Conservation (phyloP, 2,888 invertebrate species). For the Leucophenga maculata region DNA sequence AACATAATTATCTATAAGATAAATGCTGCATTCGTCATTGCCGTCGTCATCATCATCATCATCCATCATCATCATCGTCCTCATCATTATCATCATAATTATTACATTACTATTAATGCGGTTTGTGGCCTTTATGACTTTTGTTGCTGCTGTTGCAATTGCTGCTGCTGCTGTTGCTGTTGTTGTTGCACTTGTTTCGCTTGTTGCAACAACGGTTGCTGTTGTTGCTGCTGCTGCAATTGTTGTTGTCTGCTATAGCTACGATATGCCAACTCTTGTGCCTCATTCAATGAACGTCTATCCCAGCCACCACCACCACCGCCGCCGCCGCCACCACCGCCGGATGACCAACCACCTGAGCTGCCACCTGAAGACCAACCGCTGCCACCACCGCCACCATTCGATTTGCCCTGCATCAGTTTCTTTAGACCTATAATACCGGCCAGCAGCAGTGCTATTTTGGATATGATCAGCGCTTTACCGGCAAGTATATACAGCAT, state of each 20-base stretch:
- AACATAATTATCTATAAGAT: constrained; percentile 60
- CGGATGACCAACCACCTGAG: constrained; percentile 65
- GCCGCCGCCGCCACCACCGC: constrained; percentile 72
- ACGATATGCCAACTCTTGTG: constrained; percentile 82
- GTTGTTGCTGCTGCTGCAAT: constrained; percentile 47
- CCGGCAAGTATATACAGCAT: constrained; percentile 87
- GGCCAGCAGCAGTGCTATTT: constrained; percentile 85
- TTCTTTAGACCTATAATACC: constrained; percentile 89
- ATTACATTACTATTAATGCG: constrained; percentile 24
- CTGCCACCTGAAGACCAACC: constrained; percentile 73
- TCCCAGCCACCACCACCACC: constrained; percentile 82
- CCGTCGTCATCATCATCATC: constrained; percentile 1
- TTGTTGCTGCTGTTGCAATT: constrained; percentile 36
- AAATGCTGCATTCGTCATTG: constrained; percentile 50
- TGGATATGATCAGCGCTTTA: constrained; percentile 86
- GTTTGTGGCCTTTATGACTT: constrained; percentile 48
- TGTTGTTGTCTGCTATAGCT: constrained; percentile 75
- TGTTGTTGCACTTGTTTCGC: constrained; percentile 47
- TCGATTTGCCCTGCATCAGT: constrained; percentile 80
- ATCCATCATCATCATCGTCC: constrained; percentile 15
- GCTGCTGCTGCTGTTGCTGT: constrained; percentile 38
- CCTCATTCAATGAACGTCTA: constrained; percentile 76
- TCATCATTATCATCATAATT: neutral
- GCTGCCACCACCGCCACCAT: constrained; percentile 74
- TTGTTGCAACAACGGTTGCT: constrained; percentile 54